Base-by-base conservation (phyloP, 2,797 vertebrate species). In the Champsocephalus gunnari region DNA sequence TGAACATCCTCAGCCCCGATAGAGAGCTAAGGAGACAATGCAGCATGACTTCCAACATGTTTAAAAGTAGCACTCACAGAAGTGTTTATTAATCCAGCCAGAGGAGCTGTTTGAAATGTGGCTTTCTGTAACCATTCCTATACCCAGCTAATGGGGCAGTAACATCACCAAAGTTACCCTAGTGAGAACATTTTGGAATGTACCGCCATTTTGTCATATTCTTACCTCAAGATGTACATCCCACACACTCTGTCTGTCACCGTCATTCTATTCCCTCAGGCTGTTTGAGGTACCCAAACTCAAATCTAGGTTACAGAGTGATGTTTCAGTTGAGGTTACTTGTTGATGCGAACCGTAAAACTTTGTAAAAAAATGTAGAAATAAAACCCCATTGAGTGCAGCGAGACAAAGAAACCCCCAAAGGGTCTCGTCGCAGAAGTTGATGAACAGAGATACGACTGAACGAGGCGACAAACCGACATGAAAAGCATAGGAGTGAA, bases 291-390 rank as follows among this genome's bases (percentile, higher is more conserved):
- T 73, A 50, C 56, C 68, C 14, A 57, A 62, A 69, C 21, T 51
- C 69, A 3, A 10, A 75, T 73, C 57, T 66, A 17, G 77, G 76
- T 81, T 55, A 86, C 43, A 47, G 70, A 11, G 75, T 74, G 68
- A 84, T 66, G 54, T 82, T 74, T 73, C 12, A 34, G 47, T 75
- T 81, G 47, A 57, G 44, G 17, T 66, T 34, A 2, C 62, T 59
- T 71, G 43, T 34, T 45, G 59, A 72, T 60, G 9, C 0, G 0
- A 73, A 55, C 9, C 28, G 13, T 63, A 45, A 79, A 66, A 72
- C 17, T 11, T 65, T 1, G 17, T 2, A 21, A 44, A 38, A 43
- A 63, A 71, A 65, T 66, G 17, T 50, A 4, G 16, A 1, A 12
- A 55, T 16, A 67, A 50, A 44, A n/a, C 0, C n/a, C 0, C 32